Percentiles rank a stretch among this genome's conserved stretches.
These are phyloP conservation scores for Eleutherodactylus coqui DNA, from an alignment of 2,797 vertebrate genomes.

Conservation along the genomic window DNA sequence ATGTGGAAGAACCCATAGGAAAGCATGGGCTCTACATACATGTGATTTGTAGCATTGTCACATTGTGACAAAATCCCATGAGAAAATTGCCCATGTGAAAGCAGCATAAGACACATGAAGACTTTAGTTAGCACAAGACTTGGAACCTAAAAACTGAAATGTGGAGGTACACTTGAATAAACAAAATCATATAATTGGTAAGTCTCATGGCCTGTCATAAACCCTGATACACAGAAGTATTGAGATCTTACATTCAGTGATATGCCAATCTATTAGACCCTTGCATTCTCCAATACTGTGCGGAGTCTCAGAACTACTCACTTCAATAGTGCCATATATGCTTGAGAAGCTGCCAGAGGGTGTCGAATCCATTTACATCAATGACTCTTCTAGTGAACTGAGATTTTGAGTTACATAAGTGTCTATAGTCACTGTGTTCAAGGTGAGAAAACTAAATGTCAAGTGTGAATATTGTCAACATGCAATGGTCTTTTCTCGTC, in stretches of 20 bases:
- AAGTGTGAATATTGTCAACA: not conserved
- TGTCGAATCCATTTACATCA: not conserved
- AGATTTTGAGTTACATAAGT: not conserved
- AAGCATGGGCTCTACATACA: too few species aligned
- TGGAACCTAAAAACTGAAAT: not conserved
- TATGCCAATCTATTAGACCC: not conserved
- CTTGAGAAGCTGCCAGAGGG: not conserved
- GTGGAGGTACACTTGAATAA: not conserved
- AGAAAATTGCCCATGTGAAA: too few species aligned
- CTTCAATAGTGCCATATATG: not conserved
- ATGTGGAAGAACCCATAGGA: too few species aligned
- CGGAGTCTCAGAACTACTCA: not conserved
- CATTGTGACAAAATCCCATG: too few species aligned
- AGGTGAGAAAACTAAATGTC: not conserved
- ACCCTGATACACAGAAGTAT: not conserved
- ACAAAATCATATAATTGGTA: not conserved
- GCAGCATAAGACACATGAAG: too few species aligned
- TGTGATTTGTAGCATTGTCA: too few species aligned
- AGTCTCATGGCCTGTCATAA: not conserved
- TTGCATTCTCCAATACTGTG: not conserved
- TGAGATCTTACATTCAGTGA: not conserved
- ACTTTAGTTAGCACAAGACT: not conserved
- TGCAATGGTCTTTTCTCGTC: too few species aligned
- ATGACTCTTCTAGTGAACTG: not conserved
- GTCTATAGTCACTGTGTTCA: not conserved